Evolutionary conservation across 2,888 invertebrate genomes (phyloP).

Genomic region (Lasioglossum morio): DNA sequence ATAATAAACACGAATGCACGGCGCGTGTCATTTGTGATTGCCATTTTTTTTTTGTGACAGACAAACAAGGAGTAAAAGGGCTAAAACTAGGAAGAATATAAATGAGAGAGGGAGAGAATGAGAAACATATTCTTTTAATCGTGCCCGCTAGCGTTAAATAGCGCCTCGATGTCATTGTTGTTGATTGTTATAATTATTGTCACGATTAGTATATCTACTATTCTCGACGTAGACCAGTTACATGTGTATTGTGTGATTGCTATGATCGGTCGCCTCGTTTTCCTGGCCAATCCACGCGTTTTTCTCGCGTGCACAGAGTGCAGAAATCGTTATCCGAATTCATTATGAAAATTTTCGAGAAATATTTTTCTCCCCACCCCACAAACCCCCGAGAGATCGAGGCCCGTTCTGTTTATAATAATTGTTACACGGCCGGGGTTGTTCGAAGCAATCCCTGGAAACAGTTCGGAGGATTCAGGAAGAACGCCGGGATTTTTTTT

Average conservation of each 20-base stretch:
- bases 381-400: neutral
- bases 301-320: neutral
- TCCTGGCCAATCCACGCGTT: neutral
- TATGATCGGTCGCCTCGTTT: constrained; percentile 41
- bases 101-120: neutral
- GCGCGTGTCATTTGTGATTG: constrained; percentile 55
- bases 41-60: constrained; percentile 54
- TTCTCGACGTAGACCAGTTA: constrained; percentile 40
- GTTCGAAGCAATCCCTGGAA: neutral
- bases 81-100: neutral
- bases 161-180: constrained; percentile 51
- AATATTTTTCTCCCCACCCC: neutral
- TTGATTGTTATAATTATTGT: constrained; percentile 63
- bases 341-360: constrained; percentile 28
- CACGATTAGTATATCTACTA: constrained; percentile 41
- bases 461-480: constrained; percentile 34
- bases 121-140: constrained; percentile 15
- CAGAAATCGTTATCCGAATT: neutral
- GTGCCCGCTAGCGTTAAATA: constrained; percentile 21
- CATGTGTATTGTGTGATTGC: constrained; percentile 52
- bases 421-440: constrained; percentile 2
- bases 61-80: neutral
- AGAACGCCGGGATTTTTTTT: constrained; percentile 27
- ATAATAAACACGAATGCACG: constrained; percentile 16
- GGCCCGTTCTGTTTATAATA: neutral